Evolutionary conservation across 1,140 invertebrate species (phyloP).

Genomic region (Mylabris phalerata): DNA sequence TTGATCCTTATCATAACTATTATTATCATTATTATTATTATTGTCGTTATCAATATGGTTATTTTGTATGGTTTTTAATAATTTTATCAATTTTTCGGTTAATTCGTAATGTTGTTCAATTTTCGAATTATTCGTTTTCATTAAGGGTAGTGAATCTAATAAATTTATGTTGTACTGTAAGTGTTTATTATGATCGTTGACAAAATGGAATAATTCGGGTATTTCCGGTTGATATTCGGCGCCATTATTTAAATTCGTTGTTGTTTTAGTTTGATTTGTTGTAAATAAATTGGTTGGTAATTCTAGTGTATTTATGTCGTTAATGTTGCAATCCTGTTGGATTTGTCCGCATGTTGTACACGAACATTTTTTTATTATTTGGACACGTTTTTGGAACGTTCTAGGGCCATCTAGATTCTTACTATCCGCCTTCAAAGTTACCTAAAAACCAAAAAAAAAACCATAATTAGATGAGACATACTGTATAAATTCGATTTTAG

Average conservation of each 20-base stretch:
- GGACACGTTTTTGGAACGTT: constrained; percentile 53
- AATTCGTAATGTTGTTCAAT: constrained; percentile 16
- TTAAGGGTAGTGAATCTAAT: neutral
- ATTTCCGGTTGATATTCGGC: constrained; percentile 12
- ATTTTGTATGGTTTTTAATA: constrained; percentile 25
- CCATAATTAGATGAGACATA: no score
- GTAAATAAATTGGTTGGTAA: constrained; percentile 30
- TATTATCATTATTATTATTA: constrained; percentile 12
- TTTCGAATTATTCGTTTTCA: constrained; percentile 6
- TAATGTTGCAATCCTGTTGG: constrained; percentile 32
- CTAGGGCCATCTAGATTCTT: constrained; percentile 48
- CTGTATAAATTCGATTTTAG: no score
- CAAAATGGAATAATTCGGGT: constrained; percentile 25
- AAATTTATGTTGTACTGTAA: no score
- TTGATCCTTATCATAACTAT: constrained; percentile 23
- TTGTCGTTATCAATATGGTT: neutral
- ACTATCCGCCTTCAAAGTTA: constrained; percentile 49
- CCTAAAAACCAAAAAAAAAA: constrained; percentile 38
- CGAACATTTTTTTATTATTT: constrained; percentile 58
- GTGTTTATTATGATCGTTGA: constrained; percentile 9
- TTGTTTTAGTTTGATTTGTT: neutral
- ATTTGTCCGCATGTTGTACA: constrained; percentile 50
- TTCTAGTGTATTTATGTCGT: constrained; percentile 32
- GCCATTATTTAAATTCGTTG: neutral
- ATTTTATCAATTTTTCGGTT: constrained; percentile 21